Conservation (phyloP, 1,140 invertebrate species). For the Cheumatopsyche charites region DNA sequence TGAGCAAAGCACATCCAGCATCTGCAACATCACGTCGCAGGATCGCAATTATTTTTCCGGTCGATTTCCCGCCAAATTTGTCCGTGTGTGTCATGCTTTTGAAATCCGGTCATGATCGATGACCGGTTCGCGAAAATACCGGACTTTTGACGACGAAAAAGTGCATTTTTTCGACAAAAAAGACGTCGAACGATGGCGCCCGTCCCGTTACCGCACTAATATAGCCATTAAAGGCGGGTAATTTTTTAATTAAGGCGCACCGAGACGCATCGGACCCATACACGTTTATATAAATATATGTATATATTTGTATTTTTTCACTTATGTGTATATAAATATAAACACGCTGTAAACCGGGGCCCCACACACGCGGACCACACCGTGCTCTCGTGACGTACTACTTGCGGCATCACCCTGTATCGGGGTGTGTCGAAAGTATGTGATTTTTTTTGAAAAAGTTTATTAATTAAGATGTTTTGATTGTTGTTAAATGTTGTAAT, state of each 20-base stretch:
- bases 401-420: too few relatives aligned
- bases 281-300: too few relatives aligned
- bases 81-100: too few relatives aligned
- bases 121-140: not conserved
- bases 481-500: too few relatives aligned
- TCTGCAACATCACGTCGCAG: too few relatives aligned
- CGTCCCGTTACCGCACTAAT: slow-evolving; percentile 24
- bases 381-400: slow-evolving; percentile 9
- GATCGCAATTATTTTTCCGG: slow-evolving; percentile 1
- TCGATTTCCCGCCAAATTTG: not conserved
- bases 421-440: too few relatives aligned
- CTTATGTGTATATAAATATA: slow-evolving; percentile 34
- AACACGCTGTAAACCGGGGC: slow-evolving; percentile 37
- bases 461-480: too few relatives aligned
- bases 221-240: slow-evolving; percentile 39
- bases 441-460: too few relatives aligned
- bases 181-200: slow-evolving; percentile 10
- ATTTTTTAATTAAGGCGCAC: slow-evolving; percentile 38
- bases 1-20: too few relatives aligned
- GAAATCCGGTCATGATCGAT: not conserved
- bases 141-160: not conserved
- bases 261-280: slow-evolving; percentile 11
- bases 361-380: slow-evolving; percentile 33
- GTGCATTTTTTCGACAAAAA: too few relatives aligned
- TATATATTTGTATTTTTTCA: too few relatives aligned